phyloP scores from a whole-genome alignment of 2,113 vertebrate species.

The Ivindomyrus marchei region DNA sequence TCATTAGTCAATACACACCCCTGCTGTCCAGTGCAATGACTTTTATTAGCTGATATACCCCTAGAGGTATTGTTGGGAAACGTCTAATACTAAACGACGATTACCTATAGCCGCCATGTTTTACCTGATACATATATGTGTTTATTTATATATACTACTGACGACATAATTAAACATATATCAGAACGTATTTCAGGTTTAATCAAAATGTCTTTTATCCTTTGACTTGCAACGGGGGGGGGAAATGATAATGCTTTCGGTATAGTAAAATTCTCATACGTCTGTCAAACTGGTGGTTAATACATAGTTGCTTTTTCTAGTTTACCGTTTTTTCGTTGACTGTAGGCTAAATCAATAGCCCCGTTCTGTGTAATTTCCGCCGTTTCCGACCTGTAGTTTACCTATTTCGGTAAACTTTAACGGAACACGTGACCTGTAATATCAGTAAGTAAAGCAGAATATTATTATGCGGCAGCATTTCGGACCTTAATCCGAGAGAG shows the following conservation, averaged over 20 bases:
- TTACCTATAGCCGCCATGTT: not conserved
- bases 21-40: constrained; percentile 25
- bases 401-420: not conserved
- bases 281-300: not conserved
- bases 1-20: constrained; percentile 52
- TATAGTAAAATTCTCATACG: not conserved
- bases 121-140: not conserved
- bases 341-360: not conserved
- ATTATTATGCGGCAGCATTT: not conserved
- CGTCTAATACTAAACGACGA: not conserved
- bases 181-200: not conserved
- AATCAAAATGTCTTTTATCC: not conserved
- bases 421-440: not conserved
- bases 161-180: not conserved
- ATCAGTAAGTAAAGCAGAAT: not conserved
- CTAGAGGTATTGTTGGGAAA: not conserved
- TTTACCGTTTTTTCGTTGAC: not conserved
- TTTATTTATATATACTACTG: not conserved
- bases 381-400: not conserved
- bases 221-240: not conserved
- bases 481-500: not conserved
- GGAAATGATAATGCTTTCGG: not conserved
- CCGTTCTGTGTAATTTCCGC: not conserved
- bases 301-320: not conserved
- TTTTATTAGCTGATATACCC: not conserved